Evolutionary conservation across 2,113 vertebrate species (phyloP), one percentile per base, ranked within the genome.

Genomic region (Mionectes macconnelli): DNA sequence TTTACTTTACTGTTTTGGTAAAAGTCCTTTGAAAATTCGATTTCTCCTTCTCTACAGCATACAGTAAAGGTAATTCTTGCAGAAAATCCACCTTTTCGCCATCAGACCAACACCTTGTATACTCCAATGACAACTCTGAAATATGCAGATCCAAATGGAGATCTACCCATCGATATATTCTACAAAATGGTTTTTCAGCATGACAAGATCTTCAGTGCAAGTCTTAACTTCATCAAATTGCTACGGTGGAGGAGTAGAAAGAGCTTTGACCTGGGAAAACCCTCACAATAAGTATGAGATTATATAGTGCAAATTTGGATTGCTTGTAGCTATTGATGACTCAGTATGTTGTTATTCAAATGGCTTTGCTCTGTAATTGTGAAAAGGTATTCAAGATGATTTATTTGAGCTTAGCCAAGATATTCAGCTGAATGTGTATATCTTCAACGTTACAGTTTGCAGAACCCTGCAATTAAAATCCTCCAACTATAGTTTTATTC

Each of bases 101-200:
- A 99, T 90, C 98, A 99, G 97, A 99, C 98, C 18, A 99, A 99
- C 93, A 97, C 92, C 2, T 93, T 99, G 33, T 99, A 99, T 89
- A 99, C 98, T 14, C 98, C 98, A 1, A 98, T 99, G 98, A 99
- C 98, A 84, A 99, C 98, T 7, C 97, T 99, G 27, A 99, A 99
- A 81, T 99, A 99, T 0, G 98, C 98, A 12, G 98, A 99, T 95
- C 98, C 98, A 50, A 98, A 96, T 15, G 98, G 98, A 40, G 98
- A 99, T 70, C 98, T 99, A 40, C 98, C 98, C n/a, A 98, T 99
- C 39, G 98, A 99, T 47, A 98, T 96, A 23, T 99, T 99, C 97
- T 99, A 99, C 96, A 99, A 98, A 95, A 98, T 98, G 98, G 98
- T 98, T 89, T 99, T 99, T 91, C 98, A 98, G 75, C 98, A 99